A percentile compares a stretch with the other conserved stretches of the same genome.
These are phyloP conservation scores for Oscheius onirici DNA, from an alignment of 2,888 invertebrate genomes.

Conservation along the genomic window DNA sequence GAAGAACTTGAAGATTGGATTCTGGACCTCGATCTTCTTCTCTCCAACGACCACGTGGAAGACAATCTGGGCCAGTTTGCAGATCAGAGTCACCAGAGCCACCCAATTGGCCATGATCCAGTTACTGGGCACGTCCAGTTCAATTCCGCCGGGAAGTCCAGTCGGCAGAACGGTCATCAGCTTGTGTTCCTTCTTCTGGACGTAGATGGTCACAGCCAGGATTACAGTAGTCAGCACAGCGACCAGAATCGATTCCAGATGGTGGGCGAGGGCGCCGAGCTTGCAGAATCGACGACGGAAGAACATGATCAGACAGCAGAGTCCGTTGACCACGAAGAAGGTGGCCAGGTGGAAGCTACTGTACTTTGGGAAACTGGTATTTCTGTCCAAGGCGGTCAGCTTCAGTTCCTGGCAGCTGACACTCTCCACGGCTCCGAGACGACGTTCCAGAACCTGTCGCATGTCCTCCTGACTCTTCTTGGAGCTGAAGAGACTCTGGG, in stretches of 20 bases:
- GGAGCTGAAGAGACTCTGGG: constrained; percentile 6
- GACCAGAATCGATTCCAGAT: not conserved
- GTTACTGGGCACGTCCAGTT: not conserved
- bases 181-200: constrained; percentile 5
- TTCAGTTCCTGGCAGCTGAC: not conserved
- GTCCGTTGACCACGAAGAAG: not conserved
- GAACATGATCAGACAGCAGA: constrained; percentile 3
- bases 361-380: not conserved
- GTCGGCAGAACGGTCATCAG: not conserved
- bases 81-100: constrained; percentile 1
- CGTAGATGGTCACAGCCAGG: not conserved
- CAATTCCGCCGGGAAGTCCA: not conserved
- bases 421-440: constrained; percentile 7
- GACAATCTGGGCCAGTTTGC: constrained; percentile 1
- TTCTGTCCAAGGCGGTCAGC: not conserved
- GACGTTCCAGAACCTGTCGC: not conserved
- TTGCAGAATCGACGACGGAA: not conserved
- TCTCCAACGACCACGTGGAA: constrained; percentile 5
- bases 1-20: constrained; percentile 28
- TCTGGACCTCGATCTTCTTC: constrained; percentile 11
- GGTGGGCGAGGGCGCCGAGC: not conserved
- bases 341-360: not conserved
- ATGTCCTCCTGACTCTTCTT: not conserved
- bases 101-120: constrained; percentile 3
- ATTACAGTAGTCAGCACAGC: not conserved